phyloP scores from a whole-genome alignment of 2,797 vertebrate species.

The Lateolabrax maculatus region DNA sequence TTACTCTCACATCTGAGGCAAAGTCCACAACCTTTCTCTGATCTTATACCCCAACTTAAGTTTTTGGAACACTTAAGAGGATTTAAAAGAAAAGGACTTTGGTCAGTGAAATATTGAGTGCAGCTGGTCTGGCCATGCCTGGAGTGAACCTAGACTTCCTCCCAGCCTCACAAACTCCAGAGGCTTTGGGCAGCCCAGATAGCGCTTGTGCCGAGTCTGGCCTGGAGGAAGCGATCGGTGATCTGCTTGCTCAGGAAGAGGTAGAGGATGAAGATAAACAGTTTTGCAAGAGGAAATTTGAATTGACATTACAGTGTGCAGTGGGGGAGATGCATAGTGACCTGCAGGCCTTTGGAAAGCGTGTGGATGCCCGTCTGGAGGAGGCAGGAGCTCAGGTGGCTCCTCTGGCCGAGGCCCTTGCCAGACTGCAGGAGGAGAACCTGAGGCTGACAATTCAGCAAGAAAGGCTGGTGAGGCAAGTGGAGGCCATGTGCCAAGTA shows the following conservation, averaged over 20 bases:
- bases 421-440: slow-evolving; percentile 87
- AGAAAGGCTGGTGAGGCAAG: slow-evolving; percentile 80
- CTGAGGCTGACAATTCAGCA: slow-evolving; percentile 87
- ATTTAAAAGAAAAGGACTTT: slow-evolving; percentile 24
- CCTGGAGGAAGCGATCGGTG: slow-evolving; percentile 76
- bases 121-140: slow-evolving; percentile 76
- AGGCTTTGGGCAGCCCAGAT: slow-evolving; percentile 62
- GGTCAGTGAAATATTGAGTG: background rate
- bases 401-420: slow-evolving; percentile 79
- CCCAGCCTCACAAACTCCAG: slow-evolving; percentile 58
- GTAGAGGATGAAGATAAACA: slow-evolving; percentile 63
- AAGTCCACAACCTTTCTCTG: background rate
- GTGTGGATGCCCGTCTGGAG: slow-evolving; percentile 83
- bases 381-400: slow-evolving; percentile 73
- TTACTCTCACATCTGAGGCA: slow-evolving; percentile 2
- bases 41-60: background rate
- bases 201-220: slow-evolving; percentile 72
- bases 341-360: slow-evolving; percentile 84
- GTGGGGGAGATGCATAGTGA: slow-evolving; percentile 87
- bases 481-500: slow-evolving; percentile 82
- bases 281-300: slow-evolving; percentile 70
- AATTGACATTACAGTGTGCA: slow-evolving; percentile 74
- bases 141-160: slow-evolving; percentile 81
- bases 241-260: slow-evolving; percentile 76
- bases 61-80: slow-evolving; percentile 3